These are phyloP conservation scores for Dusona sp. DNA, from an alignment of 2,888 invertebrate species.

Conservation along the genomic window DNA sequence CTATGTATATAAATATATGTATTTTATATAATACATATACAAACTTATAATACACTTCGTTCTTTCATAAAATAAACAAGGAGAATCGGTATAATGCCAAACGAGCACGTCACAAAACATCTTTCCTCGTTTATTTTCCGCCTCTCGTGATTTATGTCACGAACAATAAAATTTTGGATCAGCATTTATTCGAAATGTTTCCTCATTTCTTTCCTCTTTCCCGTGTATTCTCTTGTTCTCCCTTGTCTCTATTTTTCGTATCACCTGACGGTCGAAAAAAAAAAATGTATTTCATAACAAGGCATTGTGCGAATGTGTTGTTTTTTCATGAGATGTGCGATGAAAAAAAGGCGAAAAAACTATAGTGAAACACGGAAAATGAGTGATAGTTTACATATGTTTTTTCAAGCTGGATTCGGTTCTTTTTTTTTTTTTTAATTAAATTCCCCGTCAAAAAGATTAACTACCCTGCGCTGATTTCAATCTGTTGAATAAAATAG, in stretches of 20 bases:
- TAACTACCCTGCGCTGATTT: constrained; percentile 17
- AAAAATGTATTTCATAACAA: constrained; percentile 4
- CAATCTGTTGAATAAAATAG: constrained; percentile 35
- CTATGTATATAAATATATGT: constrained; percentile 6
- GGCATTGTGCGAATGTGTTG: background rate
- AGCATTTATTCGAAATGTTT: constrained; percentile 51
- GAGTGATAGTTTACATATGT: constrained; percentile 33
- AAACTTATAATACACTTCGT: constrained; percentile 5
- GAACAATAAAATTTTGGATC: constrained; percentile 45
- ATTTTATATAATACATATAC: background rate
- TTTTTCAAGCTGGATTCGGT: constrained; percentile 12
- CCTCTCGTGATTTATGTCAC: constrained; percentile 48
- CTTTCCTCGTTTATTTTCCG: background rate
- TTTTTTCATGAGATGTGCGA: constrained; percentile 1
- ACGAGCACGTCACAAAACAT: constrained; percentile 27
- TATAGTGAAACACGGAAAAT: background rate
- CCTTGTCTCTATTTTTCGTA: background rate
- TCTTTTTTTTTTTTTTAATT: background rate
- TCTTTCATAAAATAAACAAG: constrained; percentile 37
- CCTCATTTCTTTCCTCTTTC: constrained; percentile 21
- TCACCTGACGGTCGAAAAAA: background rate
- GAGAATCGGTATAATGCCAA: constrained; percentile 19
- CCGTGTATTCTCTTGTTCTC: constrained; percentile 1
- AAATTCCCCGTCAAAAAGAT: constrained; percentile 33
- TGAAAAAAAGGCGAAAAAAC: background rate